phyloP scores from a whole-genome alignment of 2,888 invertebrate genomes.

The Cheilosia grossa region DNA sequence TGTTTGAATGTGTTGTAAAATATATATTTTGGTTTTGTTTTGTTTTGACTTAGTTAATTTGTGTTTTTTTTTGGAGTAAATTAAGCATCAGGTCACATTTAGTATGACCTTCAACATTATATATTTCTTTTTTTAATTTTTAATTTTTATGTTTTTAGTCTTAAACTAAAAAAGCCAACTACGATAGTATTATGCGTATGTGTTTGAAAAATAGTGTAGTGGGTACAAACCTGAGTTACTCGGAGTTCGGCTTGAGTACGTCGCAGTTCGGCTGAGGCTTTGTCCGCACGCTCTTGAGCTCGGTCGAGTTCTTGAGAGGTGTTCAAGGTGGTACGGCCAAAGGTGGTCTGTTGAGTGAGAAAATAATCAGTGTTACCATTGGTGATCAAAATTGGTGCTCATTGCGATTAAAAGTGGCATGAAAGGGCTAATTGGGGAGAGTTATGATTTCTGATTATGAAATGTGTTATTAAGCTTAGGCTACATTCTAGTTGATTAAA shows the following conservation, averaged over 20 bases:
- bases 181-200: constrained; percentile 57
- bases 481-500: not conserved
- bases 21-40: constrained; percentile 2
- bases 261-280: constrained; percentile 91
- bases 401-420: not conserved
- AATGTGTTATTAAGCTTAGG: not conserved
- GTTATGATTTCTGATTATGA: not conserved
- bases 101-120: constrained; percentile 59
- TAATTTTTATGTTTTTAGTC: constrained; percentile 33
- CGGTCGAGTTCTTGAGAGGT: constrained; percentile 93
- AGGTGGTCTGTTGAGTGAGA: constrained; percentile 85
- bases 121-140: constrained; percentile 12
- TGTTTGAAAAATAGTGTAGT: not conserved
- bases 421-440: not conserved
- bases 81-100: constrained; percentile 65
- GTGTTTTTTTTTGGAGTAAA: constrained; percentile 4
- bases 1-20: constrained; percentile 56
- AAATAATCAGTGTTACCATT: constrained; percentile 50
- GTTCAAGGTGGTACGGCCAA: constrained; percentile 91
- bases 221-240: constrained; percentile 88
- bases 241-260: constrained; percentile 95
- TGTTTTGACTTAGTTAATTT: constrained; percentile 22
- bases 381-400: constrained; percentile 32
- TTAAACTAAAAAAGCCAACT: constrained; percentile 69
- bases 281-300: constrained; percentile 93